These are phyloP conservation scores for Halcyon smyrnensis DNA, from an alignment of 2,797 vertebrate genomes.

Conservation along the genomic window DNA sequence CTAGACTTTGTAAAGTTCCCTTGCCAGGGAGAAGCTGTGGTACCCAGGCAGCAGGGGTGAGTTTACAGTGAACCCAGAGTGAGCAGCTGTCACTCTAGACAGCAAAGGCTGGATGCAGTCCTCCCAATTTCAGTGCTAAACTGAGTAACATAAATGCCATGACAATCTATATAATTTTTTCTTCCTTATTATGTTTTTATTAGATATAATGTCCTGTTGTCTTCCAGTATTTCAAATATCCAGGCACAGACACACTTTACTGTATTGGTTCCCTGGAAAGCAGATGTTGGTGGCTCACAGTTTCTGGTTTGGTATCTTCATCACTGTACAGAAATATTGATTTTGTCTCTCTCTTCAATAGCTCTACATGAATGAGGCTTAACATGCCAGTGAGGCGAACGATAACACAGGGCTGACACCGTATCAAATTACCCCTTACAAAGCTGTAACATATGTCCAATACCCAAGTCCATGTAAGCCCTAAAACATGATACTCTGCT, in stretches of 20 bases:
- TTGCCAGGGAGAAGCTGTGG: neutral
- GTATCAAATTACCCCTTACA: slow-evolving; percentile 56
- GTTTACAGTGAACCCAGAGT: neutral
- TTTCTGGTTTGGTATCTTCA: neutral
- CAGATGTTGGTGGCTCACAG: neutral
- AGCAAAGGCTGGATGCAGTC: neutral
- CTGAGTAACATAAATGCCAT: neutral
- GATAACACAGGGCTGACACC: slow-evolving; percentile 36
- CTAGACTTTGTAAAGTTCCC: neutral
- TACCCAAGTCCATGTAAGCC: neutral
- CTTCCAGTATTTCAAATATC: neutral
- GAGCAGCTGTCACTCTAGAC: neutral
- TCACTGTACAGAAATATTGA: neutral
- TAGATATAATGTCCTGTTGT: neutral
- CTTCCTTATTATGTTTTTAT: neutral
- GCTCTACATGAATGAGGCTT: neutral
- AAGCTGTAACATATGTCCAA: slow-evolving; percentile 54
- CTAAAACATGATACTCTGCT: slow-evolving; percentile 56
- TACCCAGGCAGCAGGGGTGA: neutral
- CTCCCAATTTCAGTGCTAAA: neutral
- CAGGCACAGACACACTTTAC: neutral
- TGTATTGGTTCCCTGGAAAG: neutral
- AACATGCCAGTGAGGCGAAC: neutral
- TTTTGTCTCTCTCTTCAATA: slow-evolving; percentile 20
- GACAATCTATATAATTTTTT: neutral